Evolutionary conservation across 2,797 vertebrate species (phyloP), one percentile per base, ranked within the genome.

Genomic region (Lycodopsis pacificus): DNA sequence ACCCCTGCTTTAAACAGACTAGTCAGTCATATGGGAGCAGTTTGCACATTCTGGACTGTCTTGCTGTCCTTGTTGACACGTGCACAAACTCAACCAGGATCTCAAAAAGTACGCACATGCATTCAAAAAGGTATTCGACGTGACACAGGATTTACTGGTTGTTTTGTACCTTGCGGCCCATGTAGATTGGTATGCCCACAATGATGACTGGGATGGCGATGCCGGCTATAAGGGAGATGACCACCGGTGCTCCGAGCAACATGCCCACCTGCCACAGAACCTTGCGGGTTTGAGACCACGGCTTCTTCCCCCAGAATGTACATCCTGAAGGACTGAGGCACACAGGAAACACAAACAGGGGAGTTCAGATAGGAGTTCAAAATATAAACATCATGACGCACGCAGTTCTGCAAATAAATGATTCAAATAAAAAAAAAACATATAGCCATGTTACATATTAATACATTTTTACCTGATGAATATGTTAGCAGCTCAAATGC

Each of bases 231-330:
- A 97, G 95, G 22, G 96, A 97, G 88, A 97, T 97, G 91, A 97
- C 94, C 92, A 97, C 94, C 1, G 97, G 97, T 0, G 96, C 97
- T 77, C 96, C 97, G 22, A 97, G 95, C 89, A 97, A 93, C 96
- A 97, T 96, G 89, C 96, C 96, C 92, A 97, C 96, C 92, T 97
- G 97, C 96, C 97, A 97, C 65, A 97, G 94, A 81, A 96, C 94
- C 91, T 96, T 97, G 73, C 96, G 93, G 44, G 95, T 97, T 87
- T 96, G 95, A 7, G 96, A 97, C 97, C 97, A 97, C 0, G 96
- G 96, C 94, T 95, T 96, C 93, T 97, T 97, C 76, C 96, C 97
- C 97, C 97, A 97, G 88, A 97, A 97, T 4, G 97, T 97, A 85
- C 97, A 97, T 86, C 97, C 97, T 71, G 97, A 97, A 79, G 97